Evolutionary conservation across 2,797 vertebrate species (phyloP).

Genomic region (Scolopax rusticola): DNA sequence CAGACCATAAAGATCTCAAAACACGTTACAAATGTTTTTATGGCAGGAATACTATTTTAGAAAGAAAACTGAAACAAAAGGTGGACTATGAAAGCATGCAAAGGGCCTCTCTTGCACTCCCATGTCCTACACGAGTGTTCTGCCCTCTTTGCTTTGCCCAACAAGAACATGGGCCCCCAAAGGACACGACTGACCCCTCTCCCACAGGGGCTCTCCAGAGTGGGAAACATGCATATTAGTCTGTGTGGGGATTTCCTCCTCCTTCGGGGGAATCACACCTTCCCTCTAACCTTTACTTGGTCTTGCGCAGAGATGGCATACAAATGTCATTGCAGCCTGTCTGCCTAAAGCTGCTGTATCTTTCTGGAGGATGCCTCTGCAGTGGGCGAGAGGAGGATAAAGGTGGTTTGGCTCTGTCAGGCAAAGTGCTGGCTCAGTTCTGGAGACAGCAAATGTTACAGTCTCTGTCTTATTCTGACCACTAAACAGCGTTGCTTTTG

Average conservation of each 20-base stretch:
- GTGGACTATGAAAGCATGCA: not conserved
- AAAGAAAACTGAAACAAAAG: not conserved
- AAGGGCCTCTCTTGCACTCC: not conserved
- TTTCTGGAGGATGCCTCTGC: not conserved
- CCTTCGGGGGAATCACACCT: accelerated
- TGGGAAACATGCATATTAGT: accelerated
- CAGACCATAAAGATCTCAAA: not conserved
- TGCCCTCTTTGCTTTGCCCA: not conserved
- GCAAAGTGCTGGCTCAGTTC: not conserved
- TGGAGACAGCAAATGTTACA: not conserved
- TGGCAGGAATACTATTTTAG: not conserved
- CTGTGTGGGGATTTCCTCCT: accelerated
- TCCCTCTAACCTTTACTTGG: not conserved
- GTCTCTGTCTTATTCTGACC: not conserved
- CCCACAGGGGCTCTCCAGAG: not conserved
- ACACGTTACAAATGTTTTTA: not conserved
- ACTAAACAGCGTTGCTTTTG: not conserved
- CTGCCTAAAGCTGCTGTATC: not conserved
- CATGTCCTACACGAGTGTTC: not conserved
- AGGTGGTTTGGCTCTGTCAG: not conserved
- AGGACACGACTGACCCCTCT: not conserved
- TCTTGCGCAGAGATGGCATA: not conserved
- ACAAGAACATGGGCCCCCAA: not conserved
- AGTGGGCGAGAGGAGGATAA: not conserved
- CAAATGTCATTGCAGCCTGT: not conserved